Conservation (phyloP, 1,140 invertebrate genomes). For the Vanessa atalanta region DNA sequence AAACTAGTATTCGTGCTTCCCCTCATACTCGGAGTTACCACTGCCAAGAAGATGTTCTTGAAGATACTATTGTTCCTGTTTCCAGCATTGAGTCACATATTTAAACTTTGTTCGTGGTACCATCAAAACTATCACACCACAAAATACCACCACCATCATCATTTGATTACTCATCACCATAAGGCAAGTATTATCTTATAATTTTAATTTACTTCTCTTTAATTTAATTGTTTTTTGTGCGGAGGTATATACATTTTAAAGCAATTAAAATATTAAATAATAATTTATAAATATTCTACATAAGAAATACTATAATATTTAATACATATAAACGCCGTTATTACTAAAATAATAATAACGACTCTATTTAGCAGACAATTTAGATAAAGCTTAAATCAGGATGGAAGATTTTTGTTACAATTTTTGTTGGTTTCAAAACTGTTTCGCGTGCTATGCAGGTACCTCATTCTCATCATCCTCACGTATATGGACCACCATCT, state of each 20-base stretch:
- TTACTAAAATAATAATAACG: too few species aligned
- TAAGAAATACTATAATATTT: too few species aligned
- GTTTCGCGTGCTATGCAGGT: constrained; percentile 34
- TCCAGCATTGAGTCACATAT: constrained; percentile 89
- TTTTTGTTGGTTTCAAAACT: neutral
- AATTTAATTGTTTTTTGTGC: neutral
- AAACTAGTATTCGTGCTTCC: constrained; percentile 89
- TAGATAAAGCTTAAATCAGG: too few species aligned
- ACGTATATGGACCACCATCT: constrained; percentile 54
- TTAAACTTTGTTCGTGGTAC: constrained; percentile 91
- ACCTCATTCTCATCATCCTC: constrained; percentile 45
- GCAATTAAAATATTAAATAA: too few species aligned
- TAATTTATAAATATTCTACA: too few species aligned
- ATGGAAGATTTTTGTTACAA: too few species aligned
- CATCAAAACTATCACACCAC: constrained; percentile 85
- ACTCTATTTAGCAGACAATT: too few species aligned
- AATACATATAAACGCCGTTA: too few species aligned
- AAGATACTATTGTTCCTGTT: constrained; percentile 90
- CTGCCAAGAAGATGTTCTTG: constrained; percentile 90
- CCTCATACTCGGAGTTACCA: constrained; percentile 86
- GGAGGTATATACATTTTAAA: too few species aligned
- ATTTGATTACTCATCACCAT: constrained; percentile 85
- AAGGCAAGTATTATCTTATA: constrained; percentile 70
- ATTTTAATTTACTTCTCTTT: too few species aligned
- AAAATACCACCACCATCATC: constrained; percentile 91